Conservation (phyloP, 37 sponge, comb jelly and placozoan genomes). For the Cladorhizidae sp. region DNA sequence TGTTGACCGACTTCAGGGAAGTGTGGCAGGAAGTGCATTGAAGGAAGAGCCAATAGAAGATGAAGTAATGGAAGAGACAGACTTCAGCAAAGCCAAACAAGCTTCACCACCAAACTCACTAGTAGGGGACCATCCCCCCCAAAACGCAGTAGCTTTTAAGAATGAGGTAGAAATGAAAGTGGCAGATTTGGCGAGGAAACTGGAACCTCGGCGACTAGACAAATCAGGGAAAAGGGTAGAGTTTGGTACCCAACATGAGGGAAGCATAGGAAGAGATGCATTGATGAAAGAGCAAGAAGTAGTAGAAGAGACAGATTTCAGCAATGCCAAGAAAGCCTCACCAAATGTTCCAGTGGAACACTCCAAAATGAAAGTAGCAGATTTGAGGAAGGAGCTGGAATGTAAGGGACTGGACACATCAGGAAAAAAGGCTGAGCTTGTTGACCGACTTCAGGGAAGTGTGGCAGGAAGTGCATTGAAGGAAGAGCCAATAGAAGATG, state of each 20-base stretch:
- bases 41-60: neutral
- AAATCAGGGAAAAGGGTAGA: slow-evolving; percentile 80
- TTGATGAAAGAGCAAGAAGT: neutral
- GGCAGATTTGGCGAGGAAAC: slow-evolving; percentile 71
- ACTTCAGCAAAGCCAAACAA: slow-evolving; percentile 50
- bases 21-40: neutral
- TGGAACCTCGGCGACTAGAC: slow-evolving; percentile 65
- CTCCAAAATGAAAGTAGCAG: slow-evolving; percentile 72
- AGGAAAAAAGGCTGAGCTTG: slow-evolving; percentile 85
- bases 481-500: neutral
- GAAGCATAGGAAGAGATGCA: neutral
- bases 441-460: slow-evolving; percentile 49
- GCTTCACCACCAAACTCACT: no score
- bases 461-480: neutral
- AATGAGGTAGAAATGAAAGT: slow-evolving; percentile 73
- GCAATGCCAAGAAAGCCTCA: slow-evolving; percentile 1
- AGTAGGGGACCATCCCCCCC: no score
- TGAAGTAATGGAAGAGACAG: slow-evolving; percentile 49
- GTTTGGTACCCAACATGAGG: slow-evolving; percentile 57
- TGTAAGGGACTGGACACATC: slow-evolving; percentile 63
- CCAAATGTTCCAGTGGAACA: slow-evolving; percentile 5
- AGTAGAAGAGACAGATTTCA: slow-evolving; percentile 64
- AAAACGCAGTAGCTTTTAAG: no score
- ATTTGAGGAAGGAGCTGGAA: slow-evolving; percentile 72
- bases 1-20: slow-evolving; percentile 53